Conservation (phyloP, 2,888 invertebrate genomes). For the Meteorus cinctellus region DNA sequence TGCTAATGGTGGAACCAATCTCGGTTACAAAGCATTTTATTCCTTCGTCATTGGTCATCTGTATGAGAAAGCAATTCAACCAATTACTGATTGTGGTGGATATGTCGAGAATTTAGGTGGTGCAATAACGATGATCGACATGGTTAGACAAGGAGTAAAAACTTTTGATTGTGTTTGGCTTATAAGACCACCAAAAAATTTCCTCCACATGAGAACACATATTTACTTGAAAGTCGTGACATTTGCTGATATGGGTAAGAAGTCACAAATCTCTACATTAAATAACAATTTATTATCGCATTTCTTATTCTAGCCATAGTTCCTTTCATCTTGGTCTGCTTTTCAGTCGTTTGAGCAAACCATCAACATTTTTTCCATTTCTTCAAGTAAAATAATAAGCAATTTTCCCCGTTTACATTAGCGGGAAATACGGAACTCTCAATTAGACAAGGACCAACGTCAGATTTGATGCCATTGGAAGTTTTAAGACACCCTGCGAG, state of each 20-base stretch:
- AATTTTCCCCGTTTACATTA: slow-evolving; percentile 53
- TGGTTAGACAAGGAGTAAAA: slow-evolving; percentile 77
- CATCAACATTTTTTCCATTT: background rate
- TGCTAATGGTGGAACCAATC: slow-evolving; percentile 81
- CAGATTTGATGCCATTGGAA: slow-evolving; percentile 78
- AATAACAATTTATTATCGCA: background rate
- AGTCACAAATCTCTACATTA: background rate
- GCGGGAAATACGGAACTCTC: slow-evolving; percentile 78
- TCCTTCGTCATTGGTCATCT: slow-evolving; percentile 73
- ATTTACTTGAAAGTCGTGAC: slow-evolving; percentile 78
- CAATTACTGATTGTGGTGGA: slow-evolving; percentile 80
- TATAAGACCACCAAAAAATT: slow-evolving; percentile 79
- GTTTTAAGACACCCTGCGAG: slow-evolving; percentile 76
- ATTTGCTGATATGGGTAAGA: slow-evolving; percentile 77
- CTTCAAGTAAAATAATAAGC: background rate
- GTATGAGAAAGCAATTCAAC: slow-evolving; percentile 66
- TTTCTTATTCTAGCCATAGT: background rate
- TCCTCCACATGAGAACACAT: slow-evolving; percentile 80
- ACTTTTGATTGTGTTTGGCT: slow-evolving; percentile 84
- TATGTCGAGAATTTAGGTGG: slow-evolving; percentile 82
- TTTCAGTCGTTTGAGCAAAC: background rate
- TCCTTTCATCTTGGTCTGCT: background rate
- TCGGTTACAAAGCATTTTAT: slow-evolving; percentile 80
- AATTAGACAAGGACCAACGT: slow-evolving; percentile 81
- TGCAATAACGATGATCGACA: slow-evolving; percentile 85